Base-by-base conservation (phyloP, 2,113 vertebrate species). In the Macroglossus sobrinus region DNA sequence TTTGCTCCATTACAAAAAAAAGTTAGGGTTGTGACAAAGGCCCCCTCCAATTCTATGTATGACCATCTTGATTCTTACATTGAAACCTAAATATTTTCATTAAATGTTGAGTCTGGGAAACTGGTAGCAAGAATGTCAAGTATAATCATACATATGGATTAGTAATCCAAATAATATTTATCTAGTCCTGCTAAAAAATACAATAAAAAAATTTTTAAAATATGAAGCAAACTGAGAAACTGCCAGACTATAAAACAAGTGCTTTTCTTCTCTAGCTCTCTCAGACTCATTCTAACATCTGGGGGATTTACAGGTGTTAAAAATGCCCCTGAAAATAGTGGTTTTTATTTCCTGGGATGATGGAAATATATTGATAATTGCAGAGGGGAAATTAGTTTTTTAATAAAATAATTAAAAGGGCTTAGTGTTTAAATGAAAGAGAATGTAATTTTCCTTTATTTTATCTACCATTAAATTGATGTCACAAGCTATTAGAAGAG, bases 301-400 rank as follows among this genome's bases (percentile, higher is more conserved):
- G 95, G 94, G 82, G 91, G 66, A 89, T 97, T 97, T 97, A 97
- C 96, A 96, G 97, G 97, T 97, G 95, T 94, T 96, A 96, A 97
- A 97, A 97, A 87, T 96, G 85, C 75, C 97, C 96, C 95, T 93
- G 93, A 97, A 96, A 96, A 76, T 43, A 63, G 97, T 61, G 55
- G 68, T 97, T 95, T 97, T 97, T 95, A 95, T 98, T 97, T 98
- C 95, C 91, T 95, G 91, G 91, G 82, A 85, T 97, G 95, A 97
- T 97, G 89, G 93, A 93, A 97, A 95, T 97, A 94, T 93, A 97
- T 97, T 98, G 96, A 97, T 97, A 97, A 97, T 96, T 97, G 91
- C 82, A 86, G 64, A 50, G 74, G 26, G 84, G 53, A 97, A 97
- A 97, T 94, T 74, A 94, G 61, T 30, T 90, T 96, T 97, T 97